Conservation (phyloP, 2,113 vertebrate genomes). For the Acrocephalus kingi region DNA sequence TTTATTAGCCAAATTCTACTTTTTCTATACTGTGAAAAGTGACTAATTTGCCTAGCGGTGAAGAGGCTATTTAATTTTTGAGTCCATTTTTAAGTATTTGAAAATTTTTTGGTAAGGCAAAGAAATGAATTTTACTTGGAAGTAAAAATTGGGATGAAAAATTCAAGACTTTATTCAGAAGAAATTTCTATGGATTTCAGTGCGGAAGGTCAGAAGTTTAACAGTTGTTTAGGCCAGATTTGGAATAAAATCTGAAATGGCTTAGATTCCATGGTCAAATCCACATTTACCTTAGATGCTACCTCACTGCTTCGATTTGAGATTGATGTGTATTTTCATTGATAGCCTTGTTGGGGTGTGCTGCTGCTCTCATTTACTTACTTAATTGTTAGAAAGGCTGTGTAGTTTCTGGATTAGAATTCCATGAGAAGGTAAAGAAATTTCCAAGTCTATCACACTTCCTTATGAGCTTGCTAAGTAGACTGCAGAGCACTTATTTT, state of each 20-base stretch:
- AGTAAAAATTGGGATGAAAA: not conserved
- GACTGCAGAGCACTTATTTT: not conserved
- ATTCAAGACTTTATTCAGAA: not conserved
- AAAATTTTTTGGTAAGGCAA: not conserved
- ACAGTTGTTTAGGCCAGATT: not conserved
- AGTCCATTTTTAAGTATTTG: not conserved
- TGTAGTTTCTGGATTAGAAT: not conserved
- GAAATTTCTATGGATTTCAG: not conserved
- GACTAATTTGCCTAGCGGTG: not conserved
- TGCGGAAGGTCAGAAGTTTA: not conserved
- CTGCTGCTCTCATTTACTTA: not conserved
- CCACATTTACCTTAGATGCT: not conserved
- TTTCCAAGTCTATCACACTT: not conserved
- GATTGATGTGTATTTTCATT: not conserved
- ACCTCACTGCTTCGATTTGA: not conserved
- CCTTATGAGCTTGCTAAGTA: accelerated
- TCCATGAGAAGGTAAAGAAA: not conserved
- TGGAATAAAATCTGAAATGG: not conserved
- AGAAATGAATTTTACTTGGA: not conserved
- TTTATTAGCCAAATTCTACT: not conserved
- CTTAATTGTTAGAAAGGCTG: not conserved
- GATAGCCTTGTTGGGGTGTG: not conserved
- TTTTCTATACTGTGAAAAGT: not conserved
- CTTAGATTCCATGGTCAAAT: not conserved
- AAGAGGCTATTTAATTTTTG: not conserved